Evolutionary conservation across 2,113 vertebrate genomes (phyloP).

Genomic region (Labeo catla): DNA sequence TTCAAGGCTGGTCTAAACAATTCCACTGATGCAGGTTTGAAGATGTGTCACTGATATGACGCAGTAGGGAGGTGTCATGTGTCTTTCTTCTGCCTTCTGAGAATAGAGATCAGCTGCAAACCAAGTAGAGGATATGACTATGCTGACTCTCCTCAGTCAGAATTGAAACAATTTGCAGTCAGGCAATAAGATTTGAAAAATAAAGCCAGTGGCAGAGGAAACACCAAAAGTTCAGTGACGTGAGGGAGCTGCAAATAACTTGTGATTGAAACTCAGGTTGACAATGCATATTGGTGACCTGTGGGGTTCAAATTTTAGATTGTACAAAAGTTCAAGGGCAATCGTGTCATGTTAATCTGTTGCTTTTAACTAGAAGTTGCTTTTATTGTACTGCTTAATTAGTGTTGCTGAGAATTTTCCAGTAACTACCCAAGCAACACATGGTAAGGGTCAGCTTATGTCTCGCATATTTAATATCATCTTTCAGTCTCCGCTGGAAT

Average conservation of each 20-base stretch:
- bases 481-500: not conserved
- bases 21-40: not conserved
- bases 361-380: not conserved
- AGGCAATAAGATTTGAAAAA: conserved; percentile 1
- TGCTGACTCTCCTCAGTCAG: not conserved
- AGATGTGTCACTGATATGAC: not conserved
- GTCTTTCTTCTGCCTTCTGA: not conserved
- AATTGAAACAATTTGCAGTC: conserved; percentile 4
- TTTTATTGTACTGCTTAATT: not conserved
- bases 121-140: not conserved
- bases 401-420: not conserved
- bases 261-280: not conserved
- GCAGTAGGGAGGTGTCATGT: not conserved
- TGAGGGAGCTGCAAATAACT: not conserved
- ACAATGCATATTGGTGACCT: not conserved
- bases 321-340: not conserved
- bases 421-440: not conserved
- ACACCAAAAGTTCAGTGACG: not conserved
- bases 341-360: not conserved
- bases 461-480: not conserved
- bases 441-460: conserved; percentile 3
- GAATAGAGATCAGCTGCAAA: not conserved
- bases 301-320: not conserved
- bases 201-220: not conserved
- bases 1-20: not conserved